Conservation (phyloP, 2,113 vertebrate genomes). For the Istiophorus platypterus region DNA sequence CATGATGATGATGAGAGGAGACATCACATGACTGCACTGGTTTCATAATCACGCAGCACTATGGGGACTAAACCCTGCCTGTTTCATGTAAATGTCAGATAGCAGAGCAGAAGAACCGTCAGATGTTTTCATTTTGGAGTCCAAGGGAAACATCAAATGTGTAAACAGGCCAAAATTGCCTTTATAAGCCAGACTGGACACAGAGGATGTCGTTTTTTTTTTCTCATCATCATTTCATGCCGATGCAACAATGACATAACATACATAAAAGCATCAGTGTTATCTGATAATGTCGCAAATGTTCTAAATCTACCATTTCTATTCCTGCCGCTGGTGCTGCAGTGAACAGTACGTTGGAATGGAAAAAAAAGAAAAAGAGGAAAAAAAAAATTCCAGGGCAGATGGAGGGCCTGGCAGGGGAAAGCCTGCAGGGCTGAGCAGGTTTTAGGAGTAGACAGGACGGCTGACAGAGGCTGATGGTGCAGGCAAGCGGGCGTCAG, state of each 20-base stretch:
- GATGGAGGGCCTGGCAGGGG: constrained; percentile 72
- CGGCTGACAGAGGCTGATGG: constrained; percentile 48
- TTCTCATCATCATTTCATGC: not conserved
- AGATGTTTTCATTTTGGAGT: constrained; percentile 9
- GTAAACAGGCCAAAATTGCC: not conserved
- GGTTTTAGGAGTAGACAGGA: constrained; percentile 61
- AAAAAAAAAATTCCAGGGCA: constrained; percentile 47
- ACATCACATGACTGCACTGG: constrained; percentile 79
- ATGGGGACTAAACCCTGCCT: constrained; percentile 62
- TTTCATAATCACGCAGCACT: constrained; percentile 81
- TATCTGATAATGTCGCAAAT: not conserved
- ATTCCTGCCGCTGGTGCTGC: constrained; percentile 27
- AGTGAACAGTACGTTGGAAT: constrained; percentile 48
- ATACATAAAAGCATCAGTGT: not conserved
- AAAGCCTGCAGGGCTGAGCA: constrained; percentile 70
- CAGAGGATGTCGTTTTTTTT: not conserved
- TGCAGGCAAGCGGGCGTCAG: constrained; percentile 49
- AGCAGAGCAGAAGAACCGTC: not conserved
- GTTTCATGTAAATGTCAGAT: constrained; percentile 32
- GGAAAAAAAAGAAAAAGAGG: too few species aligned
- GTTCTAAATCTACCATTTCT: not conserved
- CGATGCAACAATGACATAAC: not conserved
- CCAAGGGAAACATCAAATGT: constrained; percentile 21
- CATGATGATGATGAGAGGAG: constrained; percentile 80
- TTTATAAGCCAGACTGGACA: not conserved